Evolutionary conservation across 2,888 invertebrate genomes (phyloP).

Genomic region (Antitype chi): DNA sequence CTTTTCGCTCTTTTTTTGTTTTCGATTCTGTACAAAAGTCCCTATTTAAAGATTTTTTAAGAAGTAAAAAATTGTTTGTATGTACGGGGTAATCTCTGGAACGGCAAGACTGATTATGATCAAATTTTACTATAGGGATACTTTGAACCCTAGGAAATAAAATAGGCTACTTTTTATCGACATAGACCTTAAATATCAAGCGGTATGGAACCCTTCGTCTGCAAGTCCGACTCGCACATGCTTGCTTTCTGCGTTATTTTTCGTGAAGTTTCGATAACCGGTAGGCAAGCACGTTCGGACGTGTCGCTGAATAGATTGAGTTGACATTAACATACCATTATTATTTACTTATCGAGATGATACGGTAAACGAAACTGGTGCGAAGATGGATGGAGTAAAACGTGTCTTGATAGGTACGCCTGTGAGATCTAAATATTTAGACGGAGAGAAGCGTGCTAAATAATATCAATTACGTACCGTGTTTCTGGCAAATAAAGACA

Average conservation of each 20-base stretch:
- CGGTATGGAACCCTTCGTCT: background rate
- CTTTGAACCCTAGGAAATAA: too few relatives aligned
- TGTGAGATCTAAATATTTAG: background rate
- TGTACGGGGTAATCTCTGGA: too few relatives aligned
- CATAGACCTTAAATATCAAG: background rate
- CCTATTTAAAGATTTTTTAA: too few relatives aligned
- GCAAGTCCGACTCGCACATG: background rate
- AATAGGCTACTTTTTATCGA: too few relatives aligned
- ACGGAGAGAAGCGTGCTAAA: background rate
- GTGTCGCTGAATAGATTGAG: constrained; percentile 56
- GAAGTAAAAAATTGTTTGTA: too few relatives aligned
- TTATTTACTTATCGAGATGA: constrained; percentile 47
- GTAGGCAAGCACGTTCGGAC: constrained; percentile 52
- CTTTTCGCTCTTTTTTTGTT: too few relatives aligned
- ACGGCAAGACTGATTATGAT: too few relatives aligned
- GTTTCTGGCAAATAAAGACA: too few relatives aligned
- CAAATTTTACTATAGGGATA: too few relatives aligned
- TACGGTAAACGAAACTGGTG: constrained; percentile 22
- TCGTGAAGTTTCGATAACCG: constrained; percentile 34
- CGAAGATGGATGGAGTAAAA: background rate
- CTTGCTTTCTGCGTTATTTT: constrained; percentile 7
- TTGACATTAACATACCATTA: constrained; percentile 38
- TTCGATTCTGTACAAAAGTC: too few relatives aligned
- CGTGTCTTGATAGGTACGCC: background rate
- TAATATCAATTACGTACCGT: too few relatives aligned